A percentile compares a stretch with the other conserved stretches of the same genome.
Conservation (phyloP, 2,797 vertebrate species). For the Mormyrus proboscirostris region DNA sequence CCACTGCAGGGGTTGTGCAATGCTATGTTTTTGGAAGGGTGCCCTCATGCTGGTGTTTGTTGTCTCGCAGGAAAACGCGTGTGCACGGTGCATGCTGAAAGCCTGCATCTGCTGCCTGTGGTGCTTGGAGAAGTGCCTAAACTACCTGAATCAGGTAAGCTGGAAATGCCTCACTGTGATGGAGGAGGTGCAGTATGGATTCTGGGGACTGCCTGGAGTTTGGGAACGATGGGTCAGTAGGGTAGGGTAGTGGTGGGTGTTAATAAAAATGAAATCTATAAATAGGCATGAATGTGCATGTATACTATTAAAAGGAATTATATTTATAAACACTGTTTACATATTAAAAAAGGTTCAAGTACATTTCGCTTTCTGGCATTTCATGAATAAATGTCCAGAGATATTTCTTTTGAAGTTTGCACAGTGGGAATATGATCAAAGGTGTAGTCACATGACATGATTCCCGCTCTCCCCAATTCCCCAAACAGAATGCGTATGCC, state of each 20-base stretch:
- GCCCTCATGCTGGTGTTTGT: slow-evolving; percentile 3
- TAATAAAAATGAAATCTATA: not conserved
- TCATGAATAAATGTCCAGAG: not conserved
- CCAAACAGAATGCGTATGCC: slow-evolving; percentile 84
- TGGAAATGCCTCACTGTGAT: not conserved
- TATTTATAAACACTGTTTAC: not conserved
- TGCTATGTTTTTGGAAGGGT: not conserved
- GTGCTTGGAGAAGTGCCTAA: slow-evolving; percentile 99
- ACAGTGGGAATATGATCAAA: not conserved
- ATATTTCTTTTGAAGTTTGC: not conserved
- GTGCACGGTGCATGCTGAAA: slow-evolving; percentile 85
- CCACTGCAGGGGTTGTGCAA: not conserved
- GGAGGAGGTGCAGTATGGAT: not conserved
- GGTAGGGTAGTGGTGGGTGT: not conserved
- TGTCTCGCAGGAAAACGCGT: slow-evolving; percentile 80
- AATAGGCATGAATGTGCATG: not conserved
- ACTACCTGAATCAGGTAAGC: slow-evolving; percentile 95
- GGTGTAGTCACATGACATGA: not conserved
- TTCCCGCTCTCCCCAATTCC: not conserved
- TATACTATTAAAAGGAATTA: not conserved
- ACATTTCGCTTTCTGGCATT: not conserved
- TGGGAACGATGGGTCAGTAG: not conserved
- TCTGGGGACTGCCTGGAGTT: not conserved
- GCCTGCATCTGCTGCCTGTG: slow-evolving; percentile 96
- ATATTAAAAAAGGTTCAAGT: not conserved